phyloP scores from a whole-genome alignment of 2,888 invertebrate species.

The Rhagium mordax region DNA sequence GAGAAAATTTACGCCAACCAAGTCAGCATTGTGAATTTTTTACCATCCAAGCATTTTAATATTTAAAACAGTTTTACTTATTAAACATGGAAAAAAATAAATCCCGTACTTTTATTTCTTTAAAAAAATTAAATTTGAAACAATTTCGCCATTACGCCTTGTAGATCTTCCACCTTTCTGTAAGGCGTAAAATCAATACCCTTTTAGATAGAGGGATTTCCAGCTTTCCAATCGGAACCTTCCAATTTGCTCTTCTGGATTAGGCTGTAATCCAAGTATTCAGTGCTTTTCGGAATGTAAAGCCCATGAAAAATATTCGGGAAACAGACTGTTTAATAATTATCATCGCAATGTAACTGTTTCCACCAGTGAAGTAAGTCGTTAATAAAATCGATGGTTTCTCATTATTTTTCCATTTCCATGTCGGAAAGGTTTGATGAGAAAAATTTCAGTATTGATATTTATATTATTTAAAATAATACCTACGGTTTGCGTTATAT shows the following conservation, averaged over 20 bases:
- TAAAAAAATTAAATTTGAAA: neutral
- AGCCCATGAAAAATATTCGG: neutral
- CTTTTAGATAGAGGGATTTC: neutral
- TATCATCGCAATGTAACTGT: neutral
- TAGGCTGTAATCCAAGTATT: neutral
- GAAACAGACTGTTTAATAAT: neutral
- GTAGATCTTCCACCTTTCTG: neutral
- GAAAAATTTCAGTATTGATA: too few relatives aligned
- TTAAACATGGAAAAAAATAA: neutral
- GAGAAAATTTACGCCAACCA: too few relatives aligned
- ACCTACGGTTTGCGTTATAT: too few relatives aligned
- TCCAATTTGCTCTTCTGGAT: neutral
- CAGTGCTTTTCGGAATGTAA: neutral
- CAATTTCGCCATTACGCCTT: neutral
- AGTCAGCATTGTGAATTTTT: too few relatives aligned
- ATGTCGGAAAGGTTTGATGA: too few relatives aligned
- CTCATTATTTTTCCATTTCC: neutral
- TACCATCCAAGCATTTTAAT: too few relatives aligned
- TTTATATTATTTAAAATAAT: too few relatives aligned
- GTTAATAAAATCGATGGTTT: neutral
- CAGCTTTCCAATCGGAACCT: neutral
- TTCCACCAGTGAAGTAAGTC: neutral
- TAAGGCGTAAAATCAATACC: neutral
- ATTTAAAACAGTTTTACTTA: too few relatives aligned
- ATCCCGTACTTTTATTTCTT: neutral